Base-by-base conservation (phyloP, 2,888 invertebrate species). In the Temnothorax unifasciatus region DNA sequence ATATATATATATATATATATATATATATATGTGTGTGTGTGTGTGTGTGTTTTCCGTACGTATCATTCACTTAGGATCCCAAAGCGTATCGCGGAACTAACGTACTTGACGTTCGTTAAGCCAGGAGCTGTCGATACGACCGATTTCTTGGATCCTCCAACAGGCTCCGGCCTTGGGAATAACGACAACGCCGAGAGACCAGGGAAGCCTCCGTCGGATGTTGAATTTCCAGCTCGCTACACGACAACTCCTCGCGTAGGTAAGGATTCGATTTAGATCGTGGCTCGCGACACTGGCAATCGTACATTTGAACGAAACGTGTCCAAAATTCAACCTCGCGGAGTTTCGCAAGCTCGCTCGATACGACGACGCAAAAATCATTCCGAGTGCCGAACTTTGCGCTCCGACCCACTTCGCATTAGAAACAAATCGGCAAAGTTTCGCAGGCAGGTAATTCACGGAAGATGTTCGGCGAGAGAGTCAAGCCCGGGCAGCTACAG, bases 31-130 rank as follows among this genome's bases (percentile, higher is more conserved):
- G n/a, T n/a, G n/a, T n/a, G n/a, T n/a, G n/a, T n/a, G n/a, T n/a
- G n/a, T n/a, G n/a, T n/a, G n/a, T n/a, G n/a, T 0, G 83, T 87
- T 88, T 86, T 77, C 25, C 84, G 84, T 85, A 85, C 82, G 85
- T 87, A 88, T 87, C 87, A 86, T 90, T 89, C 87, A 87, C 84
- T 89, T 89, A 85, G 82, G 85, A 86, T 87, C 86, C 86, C 81
- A 61, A 86, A 86, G 83, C 85, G 83, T 85, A 74, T 85, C 76
- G 79, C 84, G 81, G 86, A 85, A 83, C 87, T 84, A 79, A 79
- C 85, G 83, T 86, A 86, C 86, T 85, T 89, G 85, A 89, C 85
- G 86, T 90, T 90, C 85, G 90, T 90, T 90, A 87, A 87, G 88
- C 87, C 82, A n/a, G 64, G 74, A 82, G 59, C 84, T 88, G 89